Base-by-base conservation (phyloP, 2,888 invertebrate genomes). In the Perithous albicinctus region DNA sequence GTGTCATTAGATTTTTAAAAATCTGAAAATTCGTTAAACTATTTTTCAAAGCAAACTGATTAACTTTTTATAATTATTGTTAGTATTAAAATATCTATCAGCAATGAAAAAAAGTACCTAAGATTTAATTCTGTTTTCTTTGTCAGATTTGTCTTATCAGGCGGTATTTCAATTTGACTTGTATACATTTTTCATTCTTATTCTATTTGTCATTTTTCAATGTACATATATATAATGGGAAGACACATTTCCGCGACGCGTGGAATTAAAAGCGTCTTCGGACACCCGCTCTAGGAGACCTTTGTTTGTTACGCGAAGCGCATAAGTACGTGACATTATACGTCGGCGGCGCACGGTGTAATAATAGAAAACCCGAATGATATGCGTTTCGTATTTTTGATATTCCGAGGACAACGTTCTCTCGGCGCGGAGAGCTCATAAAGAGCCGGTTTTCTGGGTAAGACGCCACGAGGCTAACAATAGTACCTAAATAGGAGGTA, bases 331-430 rank as follows among this genome's bases (percentile, higher is more conserved):
- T 29, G 10, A 3, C 43, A 61, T 63, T 63, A 38, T 38, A 20
- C 61, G 10, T 18, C 20, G 64, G 1, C 15, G 18, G 1, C 15
- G 18, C 23, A 67, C 48, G n/a, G n/a, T 35, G 38, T 64, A 46
- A 72, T 51, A 67, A 73, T 59, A 66, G 64, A 78, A 63, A 41
- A 29, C 29, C 70, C 56, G 64, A 51, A 78, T 67, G 23, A 67
- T 41, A 18, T 20, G 29, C 29, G 35, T 29, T 41, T 69, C 18
- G 59, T 73, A 48, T 66, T 66, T 78, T 64, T 20, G 26, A 56
- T 64, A 59, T 59, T 56, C 46, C 78, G 63, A 78, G 70, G 77
- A 63, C 70, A 23, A 64, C 54, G 70, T 56, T 32, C 35, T 43
- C 51, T 32, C 41, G 2, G 18, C 29, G 26, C 0, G 64, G 10